These are phyloP conservation scores for Atrichornis clamosus DNA, from an alignment of 2,113 vertebrate genomes.

Conservation along the genomic window DNA sequence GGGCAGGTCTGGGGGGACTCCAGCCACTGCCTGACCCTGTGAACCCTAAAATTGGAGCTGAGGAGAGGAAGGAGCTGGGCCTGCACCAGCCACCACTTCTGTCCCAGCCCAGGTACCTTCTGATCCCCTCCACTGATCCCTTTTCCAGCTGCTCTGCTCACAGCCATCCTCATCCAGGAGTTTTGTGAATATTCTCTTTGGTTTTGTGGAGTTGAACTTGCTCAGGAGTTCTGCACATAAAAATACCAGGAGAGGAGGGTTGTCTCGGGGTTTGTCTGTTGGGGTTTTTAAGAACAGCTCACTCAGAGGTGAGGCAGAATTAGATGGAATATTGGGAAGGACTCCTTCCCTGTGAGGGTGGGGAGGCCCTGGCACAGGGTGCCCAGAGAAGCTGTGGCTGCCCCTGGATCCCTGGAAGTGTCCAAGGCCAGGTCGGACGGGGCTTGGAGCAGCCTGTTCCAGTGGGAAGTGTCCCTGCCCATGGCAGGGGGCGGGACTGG, in stretches of 20 bases:
- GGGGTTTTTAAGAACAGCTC: background rate
- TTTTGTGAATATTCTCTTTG: background rate
- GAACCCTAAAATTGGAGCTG: fast-evolving
- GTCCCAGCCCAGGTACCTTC: background rate
- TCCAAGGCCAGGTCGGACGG: background rate
- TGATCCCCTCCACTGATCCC: background rate
- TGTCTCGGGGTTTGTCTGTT: background rate
- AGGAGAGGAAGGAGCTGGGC: background rate
- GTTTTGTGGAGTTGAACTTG: background rate
- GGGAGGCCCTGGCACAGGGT: background rate
- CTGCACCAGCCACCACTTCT: background rate
- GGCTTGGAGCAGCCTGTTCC: background rate
- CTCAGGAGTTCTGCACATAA: background rate
- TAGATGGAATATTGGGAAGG: background rate
- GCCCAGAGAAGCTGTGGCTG: background rate
- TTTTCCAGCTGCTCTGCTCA: background rate
- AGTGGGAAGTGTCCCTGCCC: background rate
- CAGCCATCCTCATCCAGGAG: background rate
- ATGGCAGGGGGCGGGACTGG: too few relatives aligned
- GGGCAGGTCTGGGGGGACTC: fast-evolving
- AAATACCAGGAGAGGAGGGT: background rate
- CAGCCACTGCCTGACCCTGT: background rate
- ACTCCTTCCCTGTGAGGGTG: background rate
- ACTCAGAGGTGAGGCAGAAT: background rate
- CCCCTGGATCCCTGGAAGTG: background rate